Percentiles rank a stretch among this genome's conserved stretches.
Evolutionary conservation across 2,888 invertebrate genomes (phyloP).

Genomic region (Uropetala carovei): DNA sequence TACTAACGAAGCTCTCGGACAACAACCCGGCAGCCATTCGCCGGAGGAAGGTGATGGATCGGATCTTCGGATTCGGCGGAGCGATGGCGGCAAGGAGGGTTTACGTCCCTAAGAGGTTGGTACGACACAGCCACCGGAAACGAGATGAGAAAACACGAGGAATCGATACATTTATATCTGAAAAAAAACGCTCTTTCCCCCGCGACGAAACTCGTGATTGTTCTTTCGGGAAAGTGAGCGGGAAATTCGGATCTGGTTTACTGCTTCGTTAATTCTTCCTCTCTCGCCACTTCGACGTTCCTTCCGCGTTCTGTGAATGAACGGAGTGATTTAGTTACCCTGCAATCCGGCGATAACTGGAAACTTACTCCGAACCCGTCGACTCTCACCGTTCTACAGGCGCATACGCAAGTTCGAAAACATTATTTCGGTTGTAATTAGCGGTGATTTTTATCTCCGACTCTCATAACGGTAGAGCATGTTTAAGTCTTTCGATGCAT

Average conservation of each 20-base stretch:
- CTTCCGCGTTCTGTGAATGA: too few relatives aligned
- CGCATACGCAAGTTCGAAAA: too few relatives aligned
- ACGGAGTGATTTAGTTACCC: too few relatives aligned
- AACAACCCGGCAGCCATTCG: neutral
- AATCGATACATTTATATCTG: neutral
- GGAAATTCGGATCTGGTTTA: too few relatives aligned
- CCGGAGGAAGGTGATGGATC: conserved; percentile 10
- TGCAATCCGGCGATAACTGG: too few relatives aligned
- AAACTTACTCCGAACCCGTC: too few relatives aligned
- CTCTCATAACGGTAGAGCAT: too few relatives aligned
- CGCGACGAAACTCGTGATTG: neutral
- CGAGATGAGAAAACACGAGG: neutral
- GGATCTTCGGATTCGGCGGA: conserved; percentile 22
- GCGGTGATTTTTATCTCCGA: too few relatives aligned
- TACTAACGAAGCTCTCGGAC: neutral
- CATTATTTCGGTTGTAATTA: too few relatives aligned
- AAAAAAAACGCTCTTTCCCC: neutral
- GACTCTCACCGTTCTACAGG: too few relatives aligned
- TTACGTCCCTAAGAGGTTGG: conserved; percentile 33
- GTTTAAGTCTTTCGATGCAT: too few relatives aligned
- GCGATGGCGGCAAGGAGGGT: conserved; percentile 13
- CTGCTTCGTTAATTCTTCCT: neutral
- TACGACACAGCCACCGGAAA: neutral
- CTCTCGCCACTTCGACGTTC: neutral
- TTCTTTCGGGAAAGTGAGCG: neutral